Evolutionary conservation across 1,140 invertebrate species (phyloP).

Genomic region (Eriocheir sinensis): DNA sequence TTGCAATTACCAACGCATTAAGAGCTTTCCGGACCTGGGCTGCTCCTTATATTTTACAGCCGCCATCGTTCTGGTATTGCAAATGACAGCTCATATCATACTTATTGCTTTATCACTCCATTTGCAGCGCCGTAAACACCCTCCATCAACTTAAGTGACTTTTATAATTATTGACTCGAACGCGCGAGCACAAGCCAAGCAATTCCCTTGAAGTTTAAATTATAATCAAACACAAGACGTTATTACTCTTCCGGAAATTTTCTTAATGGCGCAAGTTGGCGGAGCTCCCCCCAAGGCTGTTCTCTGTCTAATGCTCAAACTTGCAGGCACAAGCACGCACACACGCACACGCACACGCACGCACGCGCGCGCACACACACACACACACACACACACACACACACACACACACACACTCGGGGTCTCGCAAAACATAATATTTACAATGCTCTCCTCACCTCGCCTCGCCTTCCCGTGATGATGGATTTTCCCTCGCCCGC

Average conservation of each 20-base stretch:
- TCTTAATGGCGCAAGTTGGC: neutral
- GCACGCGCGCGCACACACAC: no score
- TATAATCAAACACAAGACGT: neutral
- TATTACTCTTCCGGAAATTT: neutral
- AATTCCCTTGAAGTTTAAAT: no score
- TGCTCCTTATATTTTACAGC: neutral
- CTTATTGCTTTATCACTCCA: neutral
- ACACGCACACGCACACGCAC: no score
- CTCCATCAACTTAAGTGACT: neutral
- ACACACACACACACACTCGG: no score
- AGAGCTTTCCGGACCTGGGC: neutral
- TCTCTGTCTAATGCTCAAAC: neutral
- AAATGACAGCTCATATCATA: neutral
- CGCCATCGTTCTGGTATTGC: neutral
- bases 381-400: no score
- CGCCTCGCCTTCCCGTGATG: neutral
- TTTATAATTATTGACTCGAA: neutral
- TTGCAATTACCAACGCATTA: neutral
- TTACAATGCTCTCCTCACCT: no score
- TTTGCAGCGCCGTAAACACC: neutral
- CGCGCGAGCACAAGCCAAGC: neutral
- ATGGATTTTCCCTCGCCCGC: neutral
- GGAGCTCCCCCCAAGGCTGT: neutral
- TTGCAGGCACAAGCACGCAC: no score
- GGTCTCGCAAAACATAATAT: neutral